Conservation (phyloP, 2,113 vertebrate genomes). For the Ochotona curzoniae region DNA sequence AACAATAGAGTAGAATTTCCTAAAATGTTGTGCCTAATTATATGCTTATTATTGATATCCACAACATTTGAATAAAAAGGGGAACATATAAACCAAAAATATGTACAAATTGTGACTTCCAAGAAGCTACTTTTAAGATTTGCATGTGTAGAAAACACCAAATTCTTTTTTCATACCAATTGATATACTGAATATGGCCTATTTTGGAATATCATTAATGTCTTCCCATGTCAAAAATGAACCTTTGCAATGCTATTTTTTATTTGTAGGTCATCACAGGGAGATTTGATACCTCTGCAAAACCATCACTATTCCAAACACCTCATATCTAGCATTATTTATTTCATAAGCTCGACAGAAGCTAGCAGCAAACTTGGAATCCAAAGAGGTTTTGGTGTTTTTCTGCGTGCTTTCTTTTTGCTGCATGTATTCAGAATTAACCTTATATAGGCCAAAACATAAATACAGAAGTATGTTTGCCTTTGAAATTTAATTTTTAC, state of each 20-base stretch:
- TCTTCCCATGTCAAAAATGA: background rate
- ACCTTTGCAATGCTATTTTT: background rate
- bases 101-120: background rate
- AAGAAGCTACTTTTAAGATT: background rate
- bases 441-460: background rate
- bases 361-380: background rate
- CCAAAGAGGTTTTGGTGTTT: background rate
- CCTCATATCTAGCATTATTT: background rate
- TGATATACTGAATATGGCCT: background rate
- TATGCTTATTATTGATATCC: background rate
- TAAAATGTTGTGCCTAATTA: background rate
- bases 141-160: background rate
- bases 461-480: background rate
- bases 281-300: background rate
- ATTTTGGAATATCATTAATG: background rate
- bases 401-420: background rate
- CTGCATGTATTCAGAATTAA: background rate
- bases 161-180: background rate
- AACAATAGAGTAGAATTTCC: background rate
- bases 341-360: background rate
- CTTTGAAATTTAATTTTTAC: constrained; percentile 5
- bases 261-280: background rate
- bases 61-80: background rate
- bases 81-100: background rate
- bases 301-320: constrained; percentile 8